Evolutionary conservation across 1,140 invertebrate species (phyloP).

Genomic region (Kradibia gibbosae): DNA sequence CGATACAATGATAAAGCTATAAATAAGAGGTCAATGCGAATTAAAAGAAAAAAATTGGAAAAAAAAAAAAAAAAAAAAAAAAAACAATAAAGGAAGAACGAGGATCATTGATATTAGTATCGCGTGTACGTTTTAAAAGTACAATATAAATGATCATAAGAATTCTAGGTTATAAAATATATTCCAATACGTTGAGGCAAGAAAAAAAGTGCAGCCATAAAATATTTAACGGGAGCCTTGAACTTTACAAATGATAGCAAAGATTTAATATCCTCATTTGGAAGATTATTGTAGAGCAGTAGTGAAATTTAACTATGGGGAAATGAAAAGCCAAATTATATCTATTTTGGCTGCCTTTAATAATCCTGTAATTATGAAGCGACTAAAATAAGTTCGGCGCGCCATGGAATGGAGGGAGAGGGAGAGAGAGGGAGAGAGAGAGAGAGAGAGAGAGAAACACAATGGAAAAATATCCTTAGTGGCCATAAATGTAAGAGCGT

Average conservation of each 20-base stretch:
- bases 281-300: background rate
- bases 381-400: background rate
- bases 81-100: background rate
- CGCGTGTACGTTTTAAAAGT: background rate
- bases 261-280: background rate
- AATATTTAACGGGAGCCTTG: background rate
- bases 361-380: background rate
- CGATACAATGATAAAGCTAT: too few species aligned
- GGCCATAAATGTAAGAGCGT: background rate
- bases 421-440: too few species aligned
- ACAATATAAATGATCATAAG: background rate
- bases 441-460: too few species aligned
- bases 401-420: background rate
- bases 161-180: background rate
- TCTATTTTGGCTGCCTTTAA: background rate
- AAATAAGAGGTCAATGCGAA: too few species aligned
- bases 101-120: background rate
- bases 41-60: background rate
- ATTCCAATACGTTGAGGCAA: background rate
- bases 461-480: background rate
- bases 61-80: background rate
- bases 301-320: background rate
- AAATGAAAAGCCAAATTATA: background rate
- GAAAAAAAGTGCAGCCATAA: background rate
- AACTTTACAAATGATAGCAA: slow-evolving; percentile 7